Evolutionary conservation across 2,888 invertebrate species (phyloP).

Genomic region (Watsonalla binaria): DNA sequence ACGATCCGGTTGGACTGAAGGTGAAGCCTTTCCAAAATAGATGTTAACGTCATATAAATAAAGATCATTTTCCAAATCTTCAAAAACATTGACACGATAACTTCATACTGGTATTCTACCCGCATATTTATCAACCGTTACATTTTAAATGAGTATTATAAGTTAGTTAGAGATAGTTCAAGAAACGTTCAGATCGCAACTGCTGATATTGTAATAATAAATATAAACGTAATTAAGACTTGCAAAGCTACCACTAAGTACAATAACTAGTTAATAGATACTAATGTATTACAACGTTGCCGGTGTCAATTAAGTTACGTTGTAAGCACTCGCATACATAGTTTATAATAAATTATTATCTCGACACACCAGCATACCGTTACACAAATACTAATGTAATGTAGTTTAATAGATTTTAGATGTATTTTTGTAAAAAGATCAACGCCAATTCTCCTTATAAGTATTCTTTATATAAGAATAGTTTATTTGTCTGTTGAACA

Average conservation of each 20-base stretch:
- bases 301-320: slow-evolving; percentile 60
- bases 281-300: slow-evolving; percentile 48
- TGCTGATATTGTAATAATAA: slow-evolving; percentile 8
- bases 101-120: too few relatives aligned
- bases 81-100: too few relatives aligned
- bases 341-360: not conserved
- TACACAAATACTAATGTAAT: not conserved
- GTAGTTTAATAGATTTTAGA: not conserved
- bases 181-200: slow-evolving; percentile 5
- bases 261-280: slow-evolving; percentile 60
- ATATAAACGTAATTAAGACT: slow-evolving; percentile 29
- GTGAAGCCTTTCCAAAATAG: too few relatives aligned
- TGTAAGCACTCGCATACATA: slow-evolving; percentile 10
- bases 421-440: not conserved
- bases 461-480: not conserved
- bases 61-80: too few relatives aligned
- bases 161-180: too few relatives aligned
- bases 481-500: not conserved
- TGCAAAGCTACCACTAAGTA: slow-evolving; percentile 61
- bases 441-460: not conserved
- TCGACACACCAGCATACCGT: not conserved
- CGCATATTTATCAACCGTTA: not conserved
- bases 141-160: too few relatives aligned
- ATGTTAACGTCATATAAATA: too few relatives aligned
- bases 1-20: too few relatives aligned